Conservation (phyloP, 2,888 invertebrate genomes). For the Chesias legatella region DNA sequence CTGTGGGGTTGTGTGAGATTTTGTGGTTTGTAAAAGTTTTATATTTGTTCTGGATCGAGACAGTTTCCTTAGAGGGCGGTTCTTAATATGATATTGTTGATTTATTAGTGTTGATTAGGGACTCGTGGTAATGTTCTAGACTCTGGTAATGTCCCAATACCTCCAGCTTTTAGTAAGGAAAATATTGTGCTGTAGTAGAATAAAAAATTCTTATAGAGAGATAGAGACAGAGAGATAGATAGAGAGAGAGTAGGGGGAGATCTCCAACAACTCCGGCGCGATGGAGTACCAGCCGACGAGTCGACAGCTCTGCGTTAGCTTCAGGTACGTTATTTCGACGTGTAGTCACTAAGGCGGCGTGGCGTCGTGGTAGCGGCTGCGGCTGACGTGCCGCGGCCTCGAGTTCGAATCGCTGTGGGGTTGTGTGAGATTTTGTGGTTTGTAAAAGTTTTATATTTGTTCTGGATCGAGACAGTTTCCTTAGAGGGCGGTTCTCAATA, state of each 20-base stretch:
- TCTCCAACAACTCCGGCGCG: slow-evolving; percentile 95
- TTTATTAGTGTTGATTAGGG: no score
- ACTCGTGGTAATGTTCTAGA: no score
- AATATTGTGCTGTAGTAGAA: no score
- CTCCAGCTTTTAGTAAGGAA: no score
- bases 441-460: not conserved
- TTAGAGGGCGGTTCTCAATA: not conserved
- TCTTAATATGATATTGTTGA: no score
- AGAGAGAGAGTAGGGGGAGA: no score
- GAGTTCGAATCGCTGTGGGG: not conserved
- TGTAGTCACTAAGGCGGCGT: no score
- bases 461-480: not conserved
- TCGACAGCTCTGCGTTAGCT: slow-evolving; percentile 92
- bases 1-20: not conserved
- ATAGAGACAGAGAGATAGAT: no score
- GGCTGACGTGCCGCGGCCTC: not conserved
- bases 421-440: not conserved
- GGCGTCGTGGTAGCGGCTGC: no score
- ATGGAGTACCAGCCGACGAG: slow-evolving; percentile 97
- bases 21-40: not conserved
- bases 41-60: not conserved
- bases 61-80: no score
- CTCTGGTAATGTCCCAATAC: no score
- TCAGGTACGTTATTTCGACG: slow-evolving; percentile 75
- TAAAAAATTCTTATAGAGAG: no score